Evolutionary conservation across 2,113 vertebrate species (phyloP), one percentile per base, ranked within the genome.

Genomic region (Podiceps cristatus): DNA sequence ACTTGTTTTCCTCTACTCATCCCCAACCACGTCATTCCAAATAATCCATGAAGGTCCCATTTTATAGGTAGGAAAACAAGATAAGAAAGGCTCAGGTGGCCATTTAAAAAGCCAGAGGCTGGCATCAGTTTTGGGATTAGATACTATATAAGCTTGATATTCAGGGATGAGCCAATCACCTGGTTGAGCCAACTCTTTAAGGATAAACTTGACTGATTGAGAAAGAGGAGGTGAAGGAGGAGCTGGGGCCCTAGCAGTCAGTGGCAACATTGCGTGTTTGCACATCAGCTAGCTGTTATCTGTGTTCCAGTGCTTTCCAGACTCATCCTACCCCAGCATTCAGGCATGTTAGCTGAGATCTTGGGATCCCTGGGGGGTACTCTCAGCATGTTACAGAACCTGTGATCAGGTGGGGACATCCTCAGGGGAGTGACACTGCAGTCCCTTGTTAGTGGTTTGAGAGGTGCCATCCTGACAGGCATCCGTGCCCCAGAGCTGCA

Each of bases 231-330:
- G 82, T 55, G 37, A 79, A 88, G 55, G 58, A 84, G 45, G 24
- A 93, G 17, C 11, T 7, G 5, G 7, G 55, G 31, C 19, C 68
- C 63, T 63, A 63, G 9, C 13, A 49, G 68, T 42, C 59, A 24
- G 47, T 44, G 25, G n/a, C 47, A 85, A 16, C 2, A 1, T 4
- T 44, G 37, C 4, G 3, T 68, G 52, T 79, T 56, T 63, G 56
- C 66, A 79, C 18, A 74, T 13, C 69, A 88, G 42, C 59, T 80
- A 80, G 45, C 49, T 90, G 13, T 68, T 63, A 7, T 11, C 47
- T 88, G 37, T 63, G 33, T 88, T 78, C 74, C 49, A 90, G 71
- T 10, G 7, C 90, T 76, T 90, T 92, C 88, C 29, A 80, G 42
- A 29, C 20, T 66, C 72, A 66, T 45, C 62, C 66, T 86, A 11